phyloP scores from a whole-genome alignment of 2,113 vertebrate species.

The Alces alces region DNA sequence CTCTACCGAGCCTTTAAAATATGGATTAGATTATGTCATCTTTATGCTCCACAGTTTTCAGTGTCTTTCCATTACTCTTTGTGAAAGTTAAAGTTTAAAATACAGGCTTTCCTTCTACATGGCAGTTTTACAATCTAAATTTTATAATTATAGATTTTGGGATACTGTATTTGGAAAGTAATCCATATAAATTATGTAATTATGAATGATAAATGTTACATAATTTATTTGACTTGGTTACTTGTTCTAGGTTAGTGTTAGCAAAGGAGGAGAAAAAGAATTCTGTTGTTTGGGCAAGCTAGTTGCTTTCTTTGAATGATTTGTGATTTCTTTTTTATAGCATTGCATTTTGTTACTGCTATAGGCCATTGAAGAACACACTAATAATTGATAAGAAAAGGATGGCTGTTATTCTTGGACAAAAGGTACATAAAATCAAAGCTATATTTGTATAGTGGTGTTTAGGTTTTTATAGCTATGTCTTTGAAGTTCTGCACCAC shows the following conservation, averaged over 20 bases:
- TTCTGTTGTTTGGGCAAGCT: neutral
- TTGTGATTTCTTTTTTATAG: neutral
- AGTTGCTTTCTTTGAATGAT: neutral
- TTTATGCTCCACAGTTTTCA: neutral
- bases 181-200: neutral
- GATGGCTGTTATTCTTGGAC: neutral
- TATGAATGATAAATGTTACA: neutral
- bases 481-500: neutral
- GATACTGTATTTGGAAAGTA: neutral
- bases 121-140: neutral
- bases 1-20: neutral
- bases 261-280: neutral
- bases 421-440: conserved; percentile 30
- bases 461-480: neutral
- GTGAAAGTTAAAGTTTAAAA: conserved; percentile 4
- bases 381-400: neutral
- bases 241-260: neutral
- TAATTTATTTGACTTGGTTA: neutral
- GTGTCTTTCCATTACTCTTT: neutral
- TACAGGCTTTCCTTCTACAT: neutral
- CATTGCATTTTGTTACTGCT: neutral
- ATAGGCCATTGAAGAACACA: neutral
- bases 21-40: neutral
- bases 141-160: neutral
- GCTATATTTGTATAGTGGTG: neutral